Conservation (phyloP, 64 coral and sea anemone genomes). For the Montipora capricornis region DNA sequence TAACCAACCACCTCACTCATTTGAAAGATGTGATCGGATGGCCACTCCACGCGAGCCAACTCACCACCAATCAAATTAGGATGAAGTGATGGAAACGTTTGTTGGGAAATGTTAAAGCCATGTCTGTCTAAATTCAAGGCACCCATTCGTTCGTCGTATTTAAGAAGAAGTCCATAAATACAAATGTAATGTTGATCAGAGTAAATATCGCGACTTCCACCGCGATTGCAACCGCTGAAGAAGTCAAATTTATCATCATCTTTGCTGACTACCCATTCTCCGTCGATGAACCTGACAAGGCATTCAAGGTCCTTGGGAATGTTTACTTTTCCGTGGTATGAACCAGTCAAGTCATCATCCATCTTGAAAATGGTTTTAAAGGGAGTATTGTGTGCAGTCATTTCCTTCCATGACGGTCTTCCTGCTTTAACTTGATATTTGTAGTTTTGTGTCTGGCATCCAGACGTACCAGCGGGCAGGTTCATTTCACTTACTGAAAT, state of each 20-base stretch:
- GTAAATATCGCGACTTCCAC: not conserved
- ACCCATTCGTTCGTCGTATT: conserved; percentile 17
- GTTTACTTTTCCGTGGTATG: not conserved
- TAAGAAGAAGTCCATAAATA: conserved; percentile 10
- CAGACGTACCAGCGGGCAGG: not conserved
- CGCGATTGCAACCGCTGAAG: conserved; percentile 17
- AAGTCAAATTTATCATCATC: conserved; percentile 5
- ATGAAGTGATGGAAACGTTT: not conserved
- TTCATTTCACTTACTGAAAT: conserved; percentile 16
- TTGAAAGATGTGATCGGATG: conserved; percentile 9
- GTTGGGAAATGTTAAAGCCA: not conserved
- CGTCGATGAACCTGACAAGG: not conserved
- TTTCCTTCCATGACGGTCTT: conserved; percentile 8
- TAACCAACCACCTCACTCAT: conserved; percentile 31
- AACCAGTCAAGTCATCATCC: not conserved
- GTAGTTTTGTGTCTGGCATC: conserved; percentile 37
- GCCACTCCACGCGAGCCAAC: conserved; percentile 33
- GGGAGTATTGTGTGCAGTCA: not conserved
- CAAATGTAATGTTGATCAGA: conserved; percentile 4
- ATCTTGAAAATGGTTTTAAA: conserved; percentile 18
- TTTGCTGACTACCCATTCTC: conserved; percentile 1
- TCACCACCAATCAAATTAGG: conserved; percentile 3
- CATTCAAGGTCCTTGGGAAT: not conserved
- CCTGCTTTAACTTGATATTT: conserved; percentile 33
- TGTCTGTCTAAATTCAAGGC: not conserved